Percentiles rank a stretch among this genome's conserved stretches.
These are phyloP conservation scores for Boleophthalmus pectinirostris DNA, from an alignment of 2,113 vertebrate genomes.

Conservation along the genomic window DNA sequence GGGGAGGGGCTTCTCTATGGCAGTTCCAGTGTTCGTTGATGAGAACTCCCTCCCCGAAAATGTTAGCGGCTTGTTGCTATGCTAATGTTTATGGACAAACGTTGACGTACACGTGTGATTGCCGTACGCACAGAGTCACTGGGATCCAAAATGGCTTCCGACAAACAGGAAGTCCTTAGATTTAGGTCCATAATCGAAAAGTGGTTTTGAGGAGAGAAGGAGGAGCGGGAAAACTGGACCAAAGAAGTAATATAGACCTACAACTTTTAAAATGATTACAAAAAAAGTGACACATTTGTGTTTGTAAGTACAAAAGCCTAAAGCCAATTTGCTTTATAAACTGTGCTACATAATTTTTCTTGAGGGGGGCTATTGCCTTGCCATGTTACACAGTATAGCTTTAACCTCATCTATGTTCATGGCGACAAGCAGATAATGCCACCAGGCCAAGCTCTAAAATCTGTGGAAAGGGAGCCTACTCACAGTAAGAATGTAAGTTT, in stretches of 20 bases:
- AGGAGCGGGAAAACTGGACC: not conserved
- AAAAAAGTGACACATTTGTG: too few relatives aligned
- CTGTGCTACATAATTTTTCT: too few relatives aligned
- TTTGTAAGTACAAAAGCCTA: too few relatives aligned
- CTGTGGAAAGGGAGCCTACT: too few relatives aligned
- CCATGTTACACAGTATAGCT: too few relatives aligned
- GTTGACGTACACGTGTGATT: conserved; percentile 68
- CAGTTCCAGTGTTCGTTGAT: conserved; percentile 63
- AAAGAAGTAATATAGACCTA: not conserved
- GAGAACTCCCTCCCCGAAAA: conserved; percentile 27
- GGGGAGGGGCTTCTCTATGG: conserved; percentile 39
- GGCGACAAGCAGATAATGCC: too few relatives aligned
- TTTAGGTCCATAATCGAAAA: conserved; percentile 58
- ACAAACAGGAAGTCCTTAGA: conserved; percentile 35
- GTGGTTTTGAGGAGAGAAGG: conserved; percentile 29
- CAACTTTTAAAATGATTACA: not conserved
- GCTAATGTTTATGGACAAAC: conserved; percentile 53
- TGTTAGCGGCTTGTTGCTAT: conserved; percentile 48
- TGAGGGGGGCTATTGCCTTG: too few relatives aligned
- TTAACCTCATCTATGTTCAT: too few relatives aligned
- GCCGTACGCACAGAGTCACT: conserved; percentile 70
- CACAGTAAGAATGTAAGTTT: too few relatives aligned
- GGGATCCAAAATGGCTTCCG: conserved; percentile 48
- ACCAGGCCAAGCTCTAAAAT: too few relatives aligned
- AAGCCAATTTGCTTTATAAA: too few relatives aligned